phyloP scores from a whole-genome alignment of 2,797 vertebrate species.

The Perodicticus potto region DNA sequence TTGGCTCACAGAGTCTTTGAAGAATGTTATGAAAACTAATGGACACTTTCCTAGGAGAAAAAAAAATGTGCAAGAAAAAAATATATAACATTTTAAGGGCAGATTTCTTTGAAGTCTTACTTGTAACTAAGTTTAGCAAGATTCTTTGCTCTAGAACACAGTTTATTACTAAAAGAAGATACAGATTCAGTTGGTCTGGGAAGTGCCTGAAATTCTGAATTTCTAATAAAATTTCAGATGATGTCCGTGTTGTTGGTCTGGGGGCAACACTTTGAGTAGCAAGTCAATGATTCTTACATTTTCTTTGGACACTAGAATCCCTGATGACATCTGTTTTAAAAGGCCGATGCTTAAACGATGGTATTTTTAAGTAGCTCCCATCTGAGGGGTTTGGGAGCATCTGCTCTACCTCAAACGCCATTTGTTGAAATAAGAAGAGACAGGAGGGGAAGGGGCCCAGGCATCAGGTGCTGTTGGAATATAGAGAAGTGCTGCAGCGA shows the following conservation, averaged over 20 bases:
- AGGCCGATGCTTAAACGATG: neutral
- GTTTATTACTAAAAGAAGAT: conserved; percentile 16
- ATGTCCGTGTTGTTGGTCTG: neutral
- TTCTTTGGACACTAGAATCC: conserved; percentile 45
- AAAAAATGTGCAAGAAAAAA: neutral
- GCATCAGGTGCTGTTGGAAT: conserved; percentile 37
- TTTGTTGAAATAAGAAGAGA: conserved; percentile 45
- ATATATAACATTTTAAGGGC: conserved; percentile 39
- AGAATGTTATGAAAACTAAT: conserved; percentile 43
- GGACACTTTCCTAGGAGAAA: neutral
- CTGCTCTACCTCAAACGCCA: conserved; percentile 7
- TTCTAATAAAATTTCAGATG: neutral
- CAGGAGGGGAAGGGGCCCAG: neutral
- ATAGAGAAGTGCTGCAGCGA: neutral
- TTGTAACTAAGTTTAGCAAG: conserved; percentile 35
- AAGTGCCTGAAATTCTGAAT: neutral
- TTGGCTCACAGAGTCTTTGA: conserved; percentile 48
- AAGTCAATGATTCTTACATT: conserved; percentile 31
- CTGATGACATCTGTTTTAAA: conserved; percentile 29
- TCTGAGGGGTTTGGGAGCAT: conserved; percentile 18
- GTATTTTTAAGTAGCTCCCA: conserved; percentile 32
- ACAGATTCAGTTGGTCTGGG: neutral
- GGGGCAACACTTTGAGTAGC: neutral
- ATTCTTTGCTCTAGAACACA: neutral
- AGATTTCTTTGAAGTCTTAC: conserved; percentile 62